phyloP scores from a whole-genome alignment of 1,140 invertebrate species.

The Drosophila equinoxialis region DNA sequence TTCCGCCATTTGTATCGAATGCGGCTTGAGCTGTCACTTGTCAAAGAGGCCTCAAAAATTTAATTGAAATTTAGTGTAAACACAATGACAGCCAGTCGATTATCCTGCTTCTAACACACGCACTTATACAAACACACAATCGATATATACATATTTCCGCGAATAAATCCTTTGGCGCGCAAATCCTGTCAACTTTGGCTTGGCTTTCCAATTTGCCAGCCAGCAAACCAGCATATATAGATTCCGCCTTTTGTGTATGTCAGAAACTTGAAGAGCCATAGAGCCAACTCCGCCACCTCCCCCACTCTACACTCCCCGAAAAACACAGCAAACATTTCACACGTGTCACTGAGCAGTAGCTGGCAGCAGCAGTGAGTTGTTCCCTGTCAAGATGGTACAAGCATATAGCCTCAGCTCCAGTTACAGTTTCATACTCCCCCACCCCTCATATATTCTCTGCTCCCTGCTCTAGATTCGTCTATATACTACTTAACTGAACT shows the following conservation, averaged over 20 bases:
- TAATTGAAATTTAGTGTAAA: conserved; percentile 82
- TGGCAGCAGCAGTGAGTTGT: conserved; percentile 57
- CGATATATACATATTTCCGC: conserved; percentile 44
- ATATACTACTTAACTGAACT: conserved; percentile 8
- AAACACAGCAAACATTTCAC: conserved; percentile 65
- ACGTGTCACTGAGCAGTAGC: conserved; percentile 66
- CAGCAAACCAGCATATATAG: conserved; percentile 26
- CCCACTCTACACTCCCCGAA: not conserved
- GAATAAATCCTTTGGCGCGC: conserved; percentile 62
- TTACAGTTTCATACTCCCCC: not conserved
- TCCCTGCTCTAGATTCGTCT: not conserved
- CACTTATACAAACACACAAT: conserved; percentile 5
- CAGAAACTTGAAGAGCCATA: conserved; percentile 57
- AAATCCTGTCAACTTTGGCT: conserved; percentile 73
- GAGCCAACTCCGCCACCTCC: not conserved
- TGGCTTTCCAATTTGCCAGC: conserved; percentile 65
- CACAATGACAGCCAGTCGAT: conserved; percentile 77
- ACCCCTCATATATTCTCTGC: not conserved
- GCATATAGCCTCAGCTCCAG: not conserved
- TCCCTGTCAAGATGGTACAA: conserved; percentile 58
- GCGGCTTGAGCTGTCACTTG: conserved; percentile 53
- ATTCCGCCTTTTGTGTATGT: conserved; percentile 63
- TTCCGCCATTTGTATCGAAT: conserved; percentile 34
- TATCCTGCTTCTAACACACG: conserved; percentile 55
- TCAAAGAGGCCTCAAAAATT: conserved; percentile 71